These are phyloP conservation scores for Euura saliciscinereae DNA, from an alignment of 1,140 invertebrate genomes.

Conservation along the genomic window DNA sequence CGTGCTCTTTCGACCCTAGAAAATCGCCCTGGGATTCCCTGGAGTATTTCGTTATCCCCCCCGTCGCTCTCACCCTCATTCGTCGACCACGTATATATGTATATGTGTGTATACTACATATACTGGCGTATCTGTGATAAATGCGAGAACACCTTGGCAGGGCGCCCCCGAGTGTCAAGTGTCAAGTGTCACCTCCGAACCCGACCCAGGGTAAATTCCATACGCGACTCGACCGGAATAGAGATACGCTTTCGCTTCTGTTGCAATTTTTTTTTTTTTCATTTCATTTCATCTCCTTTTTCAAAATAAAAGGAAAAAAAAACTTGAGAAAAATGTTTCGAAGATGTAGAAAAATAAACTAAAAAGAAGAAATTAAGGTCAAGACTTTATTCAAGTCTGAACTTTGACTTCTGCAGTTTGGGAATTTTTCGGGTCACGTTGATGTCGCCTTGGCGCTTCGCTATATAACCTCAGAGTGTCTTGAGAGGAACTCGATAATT, in stretches of 20 bases:
- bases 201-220: not conserved
- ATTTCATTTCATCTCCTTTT: not conserved
- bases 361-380: not conserved
- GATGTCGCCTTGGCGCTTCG: not conserved
- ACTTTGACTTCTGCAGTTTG: not conserved
- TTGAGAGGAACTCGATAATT: not conserved
- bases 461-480: not conserved
- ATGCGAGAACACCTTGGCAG: not conserved
- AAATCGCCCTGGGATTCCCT: conserved; percentile 1
- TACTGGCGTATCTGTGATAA: not conserved
- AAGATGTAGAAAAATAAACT: not conserved
- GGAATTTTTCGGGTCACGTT: not conserved
- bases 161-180: not conserved
- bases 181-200: not conserved
- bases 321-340: too few species aligned
- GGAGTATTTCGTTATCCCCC: not conserved
- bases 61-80: not conserved
- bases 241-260: not conserved
- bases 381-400: not conserved
- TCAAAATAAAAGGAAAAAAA: too few species aligned
- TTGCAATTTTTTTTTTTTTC: not conserved
- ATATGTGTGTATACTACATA: too few species aligned
- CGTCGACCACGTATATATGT: not conserved
- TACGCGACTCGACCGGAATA: not conserved
- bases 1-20: conserved; percentile 2